phyloP scores from a whole-genome alignment of 2,888 invertebrate species.

The Pachydiplax longipennis region DNA sequence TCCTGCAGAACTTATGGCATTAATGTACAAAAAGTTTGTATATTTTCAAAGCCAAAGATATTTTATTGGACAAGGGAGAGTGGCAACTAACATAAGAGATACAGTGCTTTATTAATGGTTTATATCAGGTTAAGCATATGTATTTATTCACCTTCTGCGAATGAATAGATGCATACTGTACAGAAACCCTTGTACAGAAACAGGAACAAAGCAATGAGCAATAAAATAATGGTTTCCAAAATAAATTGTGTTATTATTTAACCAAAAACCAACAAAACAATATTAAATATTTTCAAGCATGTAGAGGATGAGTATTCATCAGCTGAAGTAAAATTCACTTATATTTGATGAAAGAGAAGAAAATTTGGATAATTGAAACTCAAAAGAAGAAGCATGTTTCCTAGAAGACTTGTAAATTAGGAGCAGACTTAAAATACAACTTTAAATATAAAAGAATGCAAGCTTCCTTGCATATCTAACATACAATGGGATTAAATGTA shows the following conservation, averaged over 20 bases:
- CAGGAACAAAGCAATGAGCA: slow-evolving; percentile 50
- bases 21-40: slow-evolving; percentile 52
- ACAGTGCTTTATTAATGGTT: slow-evolving; percentile 49
- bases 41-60: slow-evolving; percentile 52
- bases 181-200: slow-evolving; percentile 51
- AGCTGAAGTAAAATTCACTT: too few species aligned
- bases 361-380: too few species aligned
- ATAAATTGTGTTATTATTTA: slow-evolving; percentile 30
- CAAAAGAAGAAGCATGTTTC: too few species aligned
- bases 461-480: too few species aligned
- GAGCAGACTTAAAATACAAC: too few species aligned
- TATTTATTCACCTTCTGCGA: slow-evolving; percentile 51
- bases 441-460: too few species aligned
- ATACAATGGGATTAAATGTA: too few species aligned
- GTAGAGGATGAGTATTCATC: too few species aligned
- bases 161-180: slow-evolving; percentile 50
- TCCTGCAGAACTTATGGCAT: slow-evolving; percentile 49
- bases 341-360: too few species aligned
- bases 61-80: slow-evolving; percentile 47
- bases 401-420: too few species aligned
- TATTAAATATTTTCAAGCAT: too few species aligned
- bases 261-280: not conserved
- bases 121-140: slow-evolving; percentile 51
- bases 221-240: slow-evolving; percentile 52
- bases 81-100: slow-evolving; percentile 45